phyloP scores from a whole-genome alignment of 2,797 vertebrate genomes.

The Sparus aurata region DNA sequence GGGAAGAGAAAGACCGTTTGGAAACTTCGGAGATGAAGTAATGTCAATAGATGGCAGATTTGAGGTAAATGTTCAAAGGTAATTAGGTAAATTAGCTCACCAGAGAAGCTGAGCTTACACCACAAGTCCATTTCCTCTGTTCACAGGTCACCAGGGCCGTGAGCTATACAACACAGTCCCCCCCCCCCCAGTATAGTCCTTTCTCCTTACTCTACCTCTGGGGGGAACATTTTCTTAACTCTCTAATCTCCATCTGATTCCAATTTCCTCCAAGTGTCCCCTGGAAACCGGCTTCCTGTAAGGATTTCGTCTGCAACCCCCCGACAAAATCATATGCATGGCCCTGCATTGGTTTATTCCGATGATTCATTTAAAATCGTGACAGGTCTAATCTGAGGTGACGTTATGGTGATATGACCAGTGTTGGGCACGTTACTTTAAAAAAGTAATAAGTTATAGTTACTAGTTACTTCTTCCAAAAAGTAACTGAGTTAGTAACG shows the following conservation, averaged over 20 bases:
- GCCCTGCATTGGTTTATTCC: constrained; percentile 20
- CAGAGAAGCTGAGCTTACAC: constrained; percentile 41
- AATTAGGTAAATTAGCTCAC: constrained; percentile 54
- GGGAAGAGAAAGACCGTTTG: not conserved
- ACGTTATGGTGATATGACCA: not conserved
- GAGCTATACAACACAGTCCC: constrained; percentile 33
- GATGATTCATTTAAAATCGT: constrained; percentile 23
- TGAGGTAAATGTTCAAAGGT: constrained; percentile 39
- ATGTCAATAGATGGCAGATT: constrained; percentile 7
- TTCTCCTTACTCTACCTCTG: constrained; percentile 56
- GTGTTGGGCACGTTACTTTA: too few relatives aligned
- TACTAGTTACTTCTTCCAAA: too few relatives aligned
- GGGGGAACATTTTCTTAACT: constrained; percentile 37
- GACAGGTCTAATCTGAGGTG: constrained; percentile 9
- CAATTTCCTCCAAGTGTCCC: constrained; percentile 58
- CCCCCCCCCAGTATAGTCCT: not conserved
- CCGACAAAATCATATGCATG: not conserved
- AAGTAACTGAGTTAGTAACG: too few relatives aligned
- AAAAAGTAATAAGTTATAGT: too few relatives aligned
- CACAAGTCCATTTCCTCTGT: constrained; percentile 56
- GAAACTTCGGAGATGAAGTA: constrained; percentile 6
- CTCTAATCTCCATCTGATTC: constrained; percentile 68
- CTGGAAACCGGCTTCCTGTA: constrained; percentile 48
- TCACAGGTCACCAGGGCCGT: constrained; percentile 43
- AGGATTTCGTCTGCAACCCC: constrained; percentile 27